Percentiles rank a stretch among this genome's conserved stretches.
phyloP scores from a whole-genome alignment of 2,888 invertebrate genomes.

The Yponomeuta plumbellus region DNA sequence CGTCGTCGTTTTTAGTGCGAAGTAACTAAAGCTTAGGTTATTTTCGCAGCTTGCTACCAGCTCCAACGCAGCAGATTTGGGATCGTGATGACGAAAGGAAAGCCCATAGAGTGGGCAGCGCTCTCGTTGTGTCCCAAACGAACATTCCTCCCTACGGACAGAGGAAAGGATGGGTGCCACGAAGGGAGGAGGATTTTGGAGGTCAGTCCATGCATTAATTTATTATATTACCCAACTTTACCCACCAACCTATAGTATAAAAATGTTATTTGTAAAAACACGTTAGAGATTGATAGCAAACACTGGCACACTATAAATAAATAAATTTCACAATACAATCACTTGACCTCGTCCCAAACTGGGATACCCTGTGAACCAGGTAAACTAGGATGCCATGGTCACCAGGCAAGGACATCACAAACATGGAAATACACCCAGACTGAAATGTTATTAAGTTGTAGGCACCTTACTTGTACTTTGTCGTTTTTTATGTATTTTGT shows the following conservation, averaged over 20 bases:
- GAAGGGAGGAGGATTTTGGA: constrained; percentile 84
- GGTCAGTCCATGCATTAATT: constrained; percentile 37
- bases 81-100: constrained; percentile 89
- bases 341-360: too few relatives aligned
- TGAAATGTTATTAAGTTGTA: too few relatives aligned
- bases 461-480: too few relatives aligned
- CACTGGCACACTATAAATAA: background rate
- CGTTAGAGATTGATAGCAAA: too few relatives aligned
- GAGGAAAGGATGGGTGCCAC: constrained; percentile 95
- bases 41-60: constrained; percentile 84
- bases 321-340: too few relatives aligned
- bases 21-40: background rate
- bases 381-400: too few relatives aligned
- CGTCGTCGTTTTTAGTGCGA: too few relatives aligned
- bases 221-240: too few relatives aligned
- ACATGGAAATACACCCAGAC: too few relatives aligned
- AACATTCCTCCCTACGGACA: constrained; percentile 96
- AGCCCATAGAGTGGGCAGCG: constrained; percentile 75
- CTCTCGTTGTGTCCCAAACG: constrained; percentile 85
- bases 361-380: too few relatives aligned
- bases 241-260: too few relatives aligned
- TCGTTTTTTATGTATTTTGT: background rate
- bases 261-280: background rate
- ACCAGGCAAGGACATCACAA: too few relatives aligned
- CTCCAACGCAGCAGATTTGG: constrained; percentile 91